Evolutionary conservation across 2,113 vertebrate genomes (phyloP), one percentile per base, ranked within the genome.

Genomic region (Trogon melanurus): DNA sequence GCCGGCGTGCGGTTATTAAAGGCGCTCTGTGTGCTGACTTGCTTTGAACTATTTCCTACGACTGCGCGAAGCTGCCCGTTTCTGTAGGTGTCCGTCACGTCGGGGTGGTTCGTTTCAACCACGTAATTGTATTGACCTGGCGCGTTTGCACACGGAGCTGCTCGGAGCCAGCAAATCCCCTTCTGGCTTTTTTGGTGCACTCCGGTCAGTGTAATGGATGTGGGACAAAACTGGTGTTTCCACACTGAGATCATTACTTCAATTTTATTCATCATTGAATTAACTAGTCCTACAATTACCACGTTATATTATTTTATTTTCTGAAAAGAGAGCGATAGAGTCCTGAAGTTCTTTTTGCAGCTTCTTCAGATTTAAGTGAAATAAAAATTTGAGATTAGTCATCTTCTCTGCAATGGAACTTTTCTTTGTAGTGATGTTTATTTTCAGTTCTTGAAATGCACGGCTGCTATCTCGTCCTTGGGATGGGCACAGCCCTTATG

Each of bases 141-240:
- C 73, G 65, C 2, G 4, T 41, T 32, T 11, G 2, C 34, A 6
- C 11, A 8, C 53, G 8, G 17, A 54, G 19, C 62, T 22, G 58
- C 47, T 76, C 38, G 0, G 7, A 50, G 83, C 84, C 82, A 64
- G 44, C 1, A 0, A 71, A 8, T 41, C 50, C 64, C 47, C 61
- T 70, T 53, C 64, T 71, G 76, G 38, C 65, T 45, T 48, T 41
- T 88, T 91, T 60, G 56, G 47, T n/a, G 51, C 78, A 29, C 51
- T 23, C 44, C 13, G 13, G 66, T 65, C 78, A 79, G 67, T 7
- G 0, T 25, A 26, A 61, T 6, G 54, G 57, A 13, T 45, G 19
- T 2, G 30, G 36, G 41, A 74, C 11, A 26, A 57, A 95, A 32
- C 0, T 11, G 30, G 16, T 16, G 22, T 72, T 93, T 76, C 41